Conservation (phyloP, 23 tunicate genomes). For the Diplosoma virens region DNA sequence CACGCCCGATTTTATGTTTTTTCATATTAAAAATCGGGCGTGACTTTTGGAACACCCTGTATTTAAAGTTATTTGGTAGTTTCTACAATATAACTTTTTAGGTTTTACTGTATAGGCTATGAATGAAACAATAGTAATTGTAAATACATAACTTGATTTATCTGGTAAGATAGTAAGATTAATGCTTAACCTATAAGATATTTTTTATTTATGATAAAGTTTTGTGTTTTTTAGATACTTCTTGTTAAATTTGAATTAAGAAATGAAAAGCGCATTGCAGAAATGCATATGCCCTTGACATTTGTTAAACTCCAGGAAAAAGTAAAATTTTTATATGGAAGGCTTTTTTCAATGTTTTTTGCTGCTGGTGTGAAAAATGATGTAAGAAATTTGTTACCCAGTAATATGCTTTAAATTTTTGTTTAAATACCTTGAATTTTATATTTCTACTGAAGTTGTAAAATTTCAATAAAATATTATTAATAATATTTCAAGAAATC, state of each 20-base stretch:
- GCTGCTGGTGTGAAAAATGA: constrained; percentile 76
- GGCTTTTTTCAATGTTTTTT: constrained; percentile 60
- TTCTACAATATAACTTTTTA: too few species aligned
- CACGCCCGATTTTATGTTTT: too few species aligned
- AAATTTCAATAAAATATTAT: too few species aligned
- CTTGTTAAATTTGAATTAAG: constrained; percentile 79
- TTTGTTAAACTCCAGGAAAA: constrained; percentile 34
- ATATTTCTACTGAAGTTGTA: background rate
- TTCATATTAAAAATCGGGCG: too few species aligned
- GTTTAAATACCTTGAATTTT: background rate
- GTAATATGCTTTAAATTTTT: background rate
- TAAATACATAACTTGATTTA: too few species aligned
- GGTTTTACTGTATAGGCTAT: too few species aligned
- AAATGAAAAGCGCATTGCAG: constrained; percentile 56
- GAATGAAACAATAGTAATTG: too few species aligned
- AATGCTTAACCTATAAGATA: too few species aligned
- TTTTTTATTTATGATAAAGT: background rate
- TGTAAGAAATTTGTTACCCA: constrained; percentile 14
- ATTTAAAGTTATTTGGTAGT: too few species aligned
- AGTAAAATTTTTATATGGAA: constrained; percentile 48
- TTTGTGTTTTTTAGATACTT: constrained; percentile 17
- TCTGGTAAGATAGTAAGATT: too few species aligned
- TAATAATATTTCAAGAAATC: too few species aligned
- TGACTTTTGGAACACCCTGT: too few species aligned
- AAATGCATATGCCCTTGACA: constrained; percentile 57